Evolutionary conservation across 2,888 invertebrate species (phyloP), one percentile per base, ranked within the genome.

Genomic region (Agrochola litura): DNA sequence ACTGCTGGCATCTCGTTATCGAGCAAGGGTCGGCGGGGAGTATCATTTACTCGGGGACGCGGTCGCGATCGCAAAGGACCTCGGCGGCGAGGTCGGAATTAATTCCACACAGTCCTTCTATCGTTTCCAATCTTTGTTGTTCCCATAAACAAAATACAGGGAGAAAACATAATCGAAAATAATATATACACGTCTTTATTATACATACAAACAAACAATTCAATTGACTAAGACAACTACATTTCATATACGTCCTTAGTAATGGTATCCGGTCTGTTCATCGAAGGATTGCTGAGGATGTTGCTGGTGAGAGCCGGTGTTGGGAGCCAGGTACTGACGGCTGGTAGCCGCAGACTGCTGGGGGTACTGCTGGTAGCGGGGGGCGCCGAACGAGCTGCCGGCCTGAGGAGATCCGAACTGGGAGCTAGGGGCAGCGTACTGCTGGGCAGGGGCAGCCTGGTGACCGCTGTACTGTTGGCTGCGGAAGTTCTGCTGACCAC

Each of bases 281-380:
- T 96, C 95, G 81, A 96, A 96, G 67, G 92, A 85, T 79, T 96
- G 96, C 77, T 96, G 95, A 37, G 95, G 95, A 64, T 88, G 86
- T 83, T 93, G 92, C 83, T 93, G 92, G 89, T 89, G 89, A 46
- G 91, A 87, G 30, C 79, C 63, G 52, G 90, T 69, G 79, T 92
- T 93, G 4, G 96, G 95, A 10, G 95, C 92, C 82, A 94, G 89
- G 90, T 96, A 96, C 85, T 96, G 95, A 71, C 95, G 94, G 88
- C 90, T 93, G 82, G 93, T 82, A 25, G 92, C 89, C 0, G 91
- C 91, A 43, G 90, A 90, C 82, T 92, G 92, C 37, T 88, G 88
- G 49, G 65, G 8, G 16, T 37, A 75, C 41, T 72, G 82, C 25
- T 79, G 71, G 60, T 66, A 72, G 70, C 69, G 81, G 54, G 79